Percentiles rank a stretch among this genome's conserved stretches.
Conservation (phyloP, 64 coral and sea anemone species). For the Exaiptasia diaphana region DNA sequence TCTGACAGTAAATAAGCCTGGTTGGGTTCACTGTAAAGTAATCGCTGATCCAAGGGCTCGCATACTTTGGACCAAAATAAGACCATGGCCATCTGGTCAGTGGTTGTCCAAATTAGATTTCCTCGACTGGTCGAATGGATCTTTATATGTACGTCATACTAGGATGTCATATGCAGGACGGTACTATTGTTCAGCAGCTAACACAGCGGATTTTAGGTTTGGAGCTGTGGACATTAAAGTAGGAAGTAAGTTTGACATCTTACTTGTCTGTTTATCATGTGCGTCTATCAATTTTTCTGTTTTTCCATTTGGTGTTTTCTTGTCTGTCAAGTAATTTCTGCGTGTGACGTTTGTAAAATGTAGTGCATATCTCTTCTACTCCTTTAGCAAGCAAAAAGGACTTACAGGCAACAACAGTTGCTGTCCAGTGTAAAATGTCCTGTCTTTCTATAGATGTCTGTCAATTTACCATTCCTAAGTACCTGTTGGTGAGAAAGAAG, state of each 20-base stretch:
- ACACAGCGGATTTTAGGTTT: slow-evolving; percentile 57
- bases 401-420: too few species aligned
- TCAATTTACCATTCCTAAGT: too few species aligned
- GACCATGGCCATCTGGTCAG: slow-evolving; percentile 61
- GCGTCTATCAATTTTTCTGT: background rate
- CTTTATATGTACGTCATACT: slow-evolving; percentile 64
- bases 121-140: slow-evolving; percentile 62
- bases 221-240: slow-evolving; percentile 41
- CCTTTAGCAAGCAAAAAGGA: too few species aligned
- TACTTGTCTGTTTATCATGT: background rate
- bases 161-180: slow-evolving; percentile 52
- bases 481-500: too few species aligned
- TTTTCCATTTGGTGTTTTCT: background rate
- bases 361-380: too few species aligned
- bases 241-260: slow-evolving; percentile 46
- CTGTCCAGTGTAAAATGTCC: too few species aligned
- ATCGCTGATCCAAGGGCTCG: slow-evolving; percentile 68
- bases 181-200: slow-evolving; percentile 77
- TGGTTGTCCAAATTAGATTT: slow-evolving; percentile 59
- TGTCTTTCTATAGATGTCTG: too few species aligned
- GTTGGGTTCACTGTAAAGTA: slow-evolving; percentile 65
- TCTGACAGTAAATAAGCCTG: slow-evolving; percentile 49
- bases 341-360: too few species aligned
- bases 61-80: slow-evolving; percentile 65
- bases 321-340: too few species aligned